Evolutionary conservation across 2,888 invertebrate genomes (phyloP).

Genomic region (Nineta flava): DNA sequence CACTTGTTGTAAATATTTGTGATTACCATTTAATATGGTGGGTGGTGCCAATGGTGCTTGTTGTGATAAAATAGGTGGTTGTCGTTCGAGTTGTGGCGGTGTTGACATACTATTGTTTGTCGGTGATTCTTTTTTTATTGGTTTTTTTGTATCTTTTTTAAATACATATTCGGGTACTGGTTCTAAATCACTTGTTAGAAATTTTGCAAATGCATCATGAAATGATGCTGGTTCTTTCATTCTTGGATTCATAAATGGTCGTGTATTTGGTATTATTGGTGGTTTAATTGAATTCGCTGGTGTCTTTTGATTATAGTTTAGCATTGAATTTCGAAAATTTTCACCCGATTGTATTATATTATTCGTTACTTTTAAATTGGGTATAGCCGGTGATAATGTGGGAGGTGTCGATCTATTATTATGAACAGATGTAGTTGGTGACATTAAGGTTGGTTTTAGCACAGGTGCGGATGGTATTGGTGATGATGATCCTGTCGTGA

Average conservation of each 20-base stretch:
- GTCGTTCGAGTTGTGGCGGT: background rate
- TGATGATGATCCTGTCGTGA: no score
- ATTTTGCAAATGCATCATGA: conserved; percentile 2
- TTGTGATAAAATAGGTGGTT: background rate
- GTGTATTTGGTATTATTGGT: background rate
- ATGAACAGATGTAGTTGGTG: no score
- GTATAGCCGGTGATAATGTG: no score
- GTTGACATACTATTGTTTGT: background rate
- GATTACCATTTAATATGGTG: background rate
- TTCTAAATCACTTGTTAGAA: background rate
- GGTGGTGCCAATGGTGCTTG: background rate
- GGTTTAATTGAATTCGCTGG: no score
- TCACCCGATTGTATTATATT: background rate
- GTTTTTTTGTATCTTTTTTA: background rate
- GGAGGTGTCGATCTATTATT: no score
- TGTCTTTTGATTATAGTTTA: background rate
- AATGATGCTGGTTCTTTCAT: background rate
- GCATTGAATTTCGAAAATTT: background rate
- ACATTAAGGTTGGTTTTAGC: no score
- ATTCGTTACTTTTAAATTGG: no score
- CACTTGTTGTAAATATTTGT: background rate
- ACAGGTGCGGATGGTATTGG: no score
- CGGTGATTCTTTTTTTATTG: background rate
- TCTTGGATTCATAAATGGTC: background rate
- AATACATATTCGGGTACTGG: background rate